A percentile compares a stretch with the other conserved stretches of the same genome.
These are phyloP conservation scores for Tapera naevia DNA, from an alignment of 2,797 vertebrate genomes.

Conservation along the genomic window DNA sequence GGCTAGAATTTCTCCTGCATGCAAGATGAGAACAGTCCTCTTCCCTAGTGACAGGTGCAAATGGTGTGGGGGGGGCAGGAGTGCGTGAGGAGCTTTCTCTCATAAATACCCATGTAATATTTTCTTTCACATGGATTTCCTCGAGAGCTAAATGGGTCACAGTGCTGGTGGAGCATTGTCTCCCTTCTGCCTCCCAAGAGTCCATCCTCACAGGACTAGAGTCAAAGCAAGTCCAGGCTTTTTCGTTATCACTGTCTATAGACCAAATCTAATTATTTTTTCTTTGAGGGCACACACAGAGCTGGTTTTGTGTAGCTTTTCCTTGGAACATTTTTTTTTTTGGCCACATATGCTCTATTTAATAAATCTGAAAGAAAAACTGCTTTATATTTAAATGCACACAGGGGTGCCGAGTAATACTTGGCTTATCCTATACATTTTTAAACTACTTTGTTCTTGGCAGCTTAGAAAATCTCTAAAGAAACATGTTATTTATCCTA, in stretches of 20 bases:
- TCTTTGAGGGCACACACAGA: background rate
- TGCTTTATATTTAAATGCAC: background rate
- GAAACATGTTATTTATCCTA: background rate
- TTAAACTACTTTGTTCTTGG: background rate
- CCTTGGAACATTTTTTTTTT: background rate
- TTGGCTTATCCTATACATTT: background rate
- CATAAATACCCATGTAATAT: background rate
- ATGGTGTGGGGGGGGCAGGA: background rate
- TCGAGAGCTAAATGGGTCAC: background rate
- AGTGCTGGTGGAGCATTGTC: background rate
- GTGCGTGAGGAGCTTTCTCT: background rate
- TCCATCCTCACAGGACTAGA: background rate
- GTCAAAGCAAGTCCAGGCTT: background rate
- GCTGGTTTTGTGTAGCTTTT: background rate
- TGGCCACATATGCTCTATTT: background rate
- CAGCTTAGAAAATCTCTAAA: background rate
- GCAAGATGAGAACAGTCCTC: background rate
- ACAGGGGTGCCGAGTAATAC: background rate
- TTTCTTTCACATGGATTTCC: constrained; percentile 1
- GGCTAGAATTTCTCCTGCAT: background rate
- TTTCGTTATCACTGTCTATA: background rate
- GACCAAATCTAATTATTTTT: background rate
- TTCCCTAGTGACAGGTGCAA: background rate
- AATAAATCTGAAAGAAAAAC: background rate
- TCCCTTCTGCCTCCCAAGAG: background rate